These are phyloP conservation scores for Calonectris borealis DNA, from an alignment of 2,113 vertebrate species.

Conservation along the genomic window DNA sequence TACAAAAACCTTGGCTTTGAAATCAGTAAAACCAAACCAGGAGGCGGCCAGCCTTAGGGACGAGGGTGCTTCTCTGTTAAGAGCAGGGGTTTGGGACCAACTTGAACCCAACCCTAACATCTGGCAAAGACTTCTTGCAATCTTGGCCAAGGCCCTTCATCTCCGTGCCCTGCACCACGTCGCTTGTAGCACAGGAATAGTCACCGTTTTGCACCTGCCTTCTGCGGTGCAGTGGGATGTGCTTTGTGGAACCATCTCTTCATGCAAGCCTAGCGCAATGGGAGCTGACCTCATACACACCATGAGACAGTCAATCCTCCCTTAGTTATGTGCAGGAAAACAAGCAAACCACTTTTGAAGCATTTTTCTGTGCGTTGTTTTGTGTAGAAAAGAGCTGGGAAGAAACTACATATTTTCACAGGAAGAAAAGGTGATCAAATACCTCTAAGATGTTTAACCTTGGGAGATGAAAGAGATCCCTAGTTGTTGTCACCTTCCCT, in stretches of 20 bases:
- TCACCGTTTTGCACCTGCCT: rapidly evolving
- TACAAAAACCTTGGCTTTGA: not conserved
- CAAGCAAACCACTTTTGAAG: not conserved
- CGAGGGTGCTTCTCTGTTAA: not conserved
- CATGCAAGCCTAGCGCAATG: not conserved
- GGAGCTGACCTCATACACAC: not conserved
- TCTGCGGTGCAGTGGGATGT: too few relatives aligned
- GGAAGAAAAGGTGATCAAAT: not conserved
- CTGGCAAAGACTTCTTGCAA: not conserved
- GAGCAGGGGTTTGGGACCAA: not conserved
- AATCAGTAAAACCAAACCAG: not conserved
- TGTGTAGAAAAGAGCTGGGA: not conserved
- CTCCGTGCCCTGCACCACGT: rapidly evolving
- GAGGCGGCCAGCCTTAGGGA: not conserved
- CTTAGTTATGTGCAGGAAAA: not conserved
- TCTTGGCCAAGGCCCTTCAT: not conserved
- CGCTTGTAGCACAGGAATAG: not conserved
- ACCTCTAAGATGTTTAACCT: not conserved
- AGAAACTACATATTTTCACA: not conserved
- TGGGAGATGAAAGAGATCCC: not conserved
- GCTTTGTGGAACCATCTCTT: not conserved
- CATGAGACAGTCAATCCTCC: not conserved
- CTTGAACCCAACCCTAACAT: not conserved
- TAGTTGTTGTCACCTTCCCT: not conserved
- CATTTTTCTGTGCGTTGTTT: rapidly evolving